Evolutionary conservation across 2,797 vertebrate genomes (phyloP).

Genomic region (Sus cebifrons): DNA sequence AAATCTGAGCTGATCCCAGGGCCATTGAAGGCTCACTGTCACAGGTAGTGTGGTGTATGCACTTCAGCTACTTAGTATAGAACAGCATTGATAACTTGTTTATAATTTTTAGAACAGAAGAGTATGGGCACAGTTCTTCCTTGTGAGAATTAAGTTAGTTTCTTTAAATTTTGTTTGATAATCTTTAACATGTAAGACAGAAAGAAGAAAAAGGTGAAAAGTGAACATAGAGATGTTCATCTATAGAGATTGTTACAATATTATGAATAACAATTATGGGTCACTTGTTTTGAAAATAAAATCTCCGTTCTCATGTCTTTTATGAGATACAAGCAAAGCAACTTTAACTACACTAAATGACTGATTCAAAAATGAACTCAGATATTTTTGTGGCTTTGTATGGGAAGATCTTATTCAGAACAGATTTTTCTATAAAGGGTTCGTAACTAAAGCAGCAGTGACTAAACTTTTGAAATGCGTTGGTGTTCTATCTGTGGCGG

Average conservation of each 20-base stretch:
- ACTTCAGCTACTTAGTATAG: background rate
- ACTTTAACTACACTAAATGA: background rate
- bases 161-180: background rate
- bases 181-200: background rate
- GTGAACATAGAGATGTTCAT: background rate
- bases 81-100: background rate
- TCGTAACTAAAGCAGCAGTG: background rate
- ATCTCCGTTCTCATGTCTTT: background rate
- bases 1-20: background rate
- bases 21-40: too few relatives aligned
- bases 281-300: background rate
- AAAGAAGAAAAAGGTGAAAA: background rate
- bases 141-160: background rate
- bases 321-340: background rate
- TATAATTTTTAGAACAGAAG: background rate
- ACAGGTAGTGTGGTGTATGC: background rate
- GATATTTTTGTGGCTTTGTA: background rate
- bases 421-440: background rate
- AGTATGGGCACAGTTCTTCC: background rate
- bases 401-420: slow-evolving; percentile 19
- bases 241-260: background rate
- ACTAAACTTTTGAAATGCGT: background rate
- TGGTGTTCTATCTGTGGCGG: background rate
- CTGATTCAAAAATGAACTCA: slow-evolving; percentile 14
- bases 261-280: slow-evolving; percentile 3